These are phyloP conservation scores for Lepidocyrtoides sp. DNA, from an alignment of 2,888 invertebrate species.

Conservation along the genomic window DNA sequence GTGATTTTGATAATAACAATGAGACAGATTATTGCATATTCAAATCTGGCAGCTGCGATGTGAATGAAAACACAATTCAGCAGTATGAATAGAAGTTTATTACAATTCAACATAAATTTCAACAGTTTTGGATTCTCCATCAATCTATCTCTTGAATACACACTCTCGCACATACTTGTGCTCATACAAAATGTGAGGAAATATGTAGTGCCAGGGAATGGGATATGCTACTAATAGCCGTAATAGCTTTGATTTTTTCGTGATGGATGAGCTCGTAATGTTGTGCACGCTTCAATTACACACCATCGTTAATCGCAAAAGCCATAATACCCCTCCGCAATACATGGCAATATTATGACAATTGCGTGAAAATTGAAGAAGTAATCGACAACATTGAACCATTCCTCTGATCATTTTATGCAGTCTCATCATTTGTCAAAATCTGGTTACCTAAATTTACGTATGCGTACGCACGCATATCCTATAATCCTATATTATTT, in stretches of 20 bases:
- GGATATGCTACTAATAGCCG: no score
- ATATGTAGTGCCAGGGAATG: no score
- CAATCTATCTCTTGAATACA: not conserved
- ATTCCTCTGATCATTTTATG: slow-evolving; percentile 1
- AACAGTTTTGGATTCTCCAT: not conserved
- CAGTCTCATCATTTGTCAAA: slow-evolving; percentile 27
- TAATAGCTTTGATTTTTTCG: slow-evolving; percentile 14
- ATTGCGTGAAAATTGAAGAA: not conserved
- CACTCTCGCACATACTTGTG: not conserved
- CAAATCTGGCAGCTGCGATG: slow-evolving; percentile 28
- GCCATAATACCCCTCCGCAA: not conserved
- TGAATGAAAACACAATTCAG: slow-evolving; percentile 5
- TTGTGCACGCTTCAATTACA: no score
- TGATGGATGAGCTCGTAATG: no score
- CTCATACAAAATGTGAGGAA: not conserved
- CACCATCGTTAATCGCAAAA: no score
- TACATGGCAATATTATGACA: not conserved
- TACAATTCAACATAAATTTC: not conserved
- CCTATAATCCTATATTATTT: no score
- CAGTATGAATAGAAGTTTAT: not conserved
- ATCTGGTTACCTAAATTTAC: not conserved
- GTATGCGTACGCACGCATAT: not conserved
- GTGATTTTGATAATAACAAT: slow-evolving; percentile 67
- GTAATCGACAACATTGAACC: slow-evolving; percentile 34
- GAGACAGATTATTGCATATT: slow-evolving; percentile 57